phyloP scores from a whole-genome alignment of 2,113 vertebrate species.

The Carassius auratus region DNA sequence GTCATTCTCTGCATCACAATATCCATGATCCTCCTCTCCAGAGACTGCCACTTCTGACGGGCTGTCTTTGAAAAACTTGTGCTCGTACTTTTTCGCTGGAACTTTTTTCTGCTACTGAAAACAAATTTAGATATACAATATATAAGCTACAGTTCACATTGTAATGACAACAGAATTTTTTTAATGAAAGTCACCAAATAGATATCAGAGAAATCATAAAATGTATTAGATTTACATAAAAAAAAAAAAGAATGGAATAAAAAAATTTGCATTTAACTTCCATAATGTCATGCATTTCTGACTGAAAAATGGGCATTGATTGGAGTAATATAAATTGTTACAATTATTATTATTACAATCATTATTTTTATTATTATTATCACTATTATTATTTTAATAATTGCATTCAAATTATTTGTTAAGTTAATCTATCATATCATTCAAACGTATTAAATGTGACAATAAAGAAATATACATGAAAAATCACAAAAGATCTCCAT shows the following conservation, averaged over 20 bases:
- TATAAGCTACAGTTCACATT: background rate
- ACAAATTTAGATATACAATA: background rate
- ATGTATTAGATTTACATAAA: background rate
- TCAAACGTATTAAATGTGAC: background rate
- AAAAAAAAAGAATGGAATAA: background rate
- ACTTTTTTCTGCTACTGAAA: constrained; percentile 81
- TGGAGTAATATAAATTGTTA: background rate
- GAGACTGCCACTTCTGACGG: constrained; percentile 91
- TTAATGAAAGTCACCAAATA: background rate
- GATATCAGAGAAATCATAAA: background rate
- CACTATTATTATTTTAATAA: background rate
- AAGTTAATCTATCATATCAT: background rate
- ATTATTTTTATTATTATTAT: background rate
- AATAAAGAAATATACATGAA: background rate
- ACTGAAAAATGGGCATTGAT: background rate
- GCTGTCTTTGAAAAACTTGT: constrained; percentile 87
- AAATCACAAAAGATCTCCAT: background rate
- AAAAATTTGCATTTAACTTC: background rate
- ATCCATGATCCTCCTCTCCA: constrained; percentile 88
- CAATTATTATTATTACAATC: background rate
- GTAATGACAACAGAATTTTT: background rate
- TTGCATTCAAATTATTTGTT: background rate
- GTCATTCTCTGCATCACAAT: constrained; percentile 99
- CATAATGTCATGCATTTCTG: background rate
- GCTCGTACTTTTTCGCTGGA: constrained; percentile 82